A percentile compares a stretch with the other conserved stretches of the same genome.
phyloP scores from a whole-genome alignment of 1,140 invertebrate genomes.

The Drosophila subobscura region DNA sequence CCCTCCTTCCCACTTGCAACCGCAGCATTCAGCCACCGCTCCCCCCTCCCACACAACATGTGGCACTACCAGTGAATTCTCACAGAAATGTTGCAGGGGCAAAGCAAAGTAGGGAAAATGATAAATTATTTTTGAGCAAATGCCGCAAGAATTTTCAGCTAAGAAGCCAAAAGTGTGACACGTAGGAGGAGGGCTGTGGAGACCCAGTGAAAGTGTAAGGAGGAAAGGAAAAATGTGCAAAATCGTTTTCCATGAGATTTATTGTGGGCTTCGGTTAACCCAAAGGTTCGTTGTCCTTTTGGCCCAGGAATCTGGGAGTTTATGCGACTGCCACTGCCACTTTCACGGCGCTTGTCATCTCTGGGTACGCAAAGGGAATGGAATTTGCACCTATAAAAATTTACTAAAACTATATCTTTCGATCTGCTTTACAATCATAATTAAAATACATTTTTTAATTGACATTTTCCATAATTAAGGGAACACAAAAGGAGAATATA shows the following conservation, averaged over 20 bases:
- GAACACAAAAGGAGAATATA: no score
- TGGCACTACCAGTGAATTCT: slow-evolving; percentile 31
- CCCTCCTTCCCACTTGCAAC: slow-evolving; percentile 27
- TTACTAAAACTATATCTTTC: no score
- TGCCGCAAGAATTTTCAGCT: slow-evolving; percentile 74
- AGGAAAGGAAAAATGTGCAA: slow-evolving; percentile 48
- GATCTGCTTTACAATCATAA: no score
- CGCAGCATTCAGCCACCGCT: background rate
- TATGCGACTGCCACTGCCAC: slow-evolving; percentile 43
- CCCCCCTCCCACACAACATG: no score
- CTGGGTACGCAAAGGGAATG: slow-evolving; percentile 31
- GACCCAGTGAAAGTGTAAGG: slow-evolving; percentile 27
- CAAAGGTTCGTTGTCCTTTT: slow-evolving; percentile 24
- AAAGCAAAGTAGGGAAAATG: slow-evolving; percentile 59
- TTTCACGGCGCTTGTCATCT: slow-evolving; percentile 63
- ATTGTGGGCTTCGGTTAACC: slow-evolving; percentile 77
- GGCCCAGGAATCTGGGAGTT: slow-evolving; percentile 49
- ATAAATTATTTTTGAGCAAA: slow-evolving; percentile 78
- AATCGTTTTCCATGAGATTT: slow-evolving; percentile 81
- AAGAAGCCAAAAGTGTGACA: slow-evolving; percentile 54
- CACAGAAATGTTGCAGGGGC: slow-evolving; percentile 19
- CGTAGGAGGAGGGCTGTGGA: background rate
- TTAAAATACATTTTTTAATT: no score
- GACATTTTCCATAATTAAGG: no score
- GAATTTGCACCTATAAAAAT: slow-evolving; percentile 59